phyloP scores from a whole-genome alignment of 2,797 vertebrate genomes.

The Cuniculus paca region DNA sequence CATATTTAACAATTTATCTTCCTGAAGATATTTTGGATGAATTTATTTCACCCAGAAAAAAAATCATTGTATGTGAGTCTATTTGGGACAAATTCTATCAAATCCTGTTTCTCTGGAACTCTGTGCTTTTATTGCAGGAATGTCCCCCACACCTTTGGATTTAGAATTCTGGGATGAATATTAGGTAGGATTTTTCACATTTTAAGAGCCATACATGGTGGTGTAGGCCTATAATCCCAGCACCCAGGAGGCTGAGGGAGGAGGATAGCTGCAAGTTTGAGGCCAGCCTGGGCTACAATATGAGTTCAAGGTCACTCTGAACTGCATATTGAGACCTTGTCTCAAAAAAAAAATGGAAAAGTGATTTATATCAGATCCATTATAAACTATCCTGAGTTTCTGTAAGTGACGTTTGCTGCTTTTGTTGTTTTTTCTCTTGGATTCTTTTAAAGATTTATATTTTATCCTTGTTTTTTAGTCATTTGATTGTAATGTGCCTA shows the following conservation, averaged over 20 bases:
- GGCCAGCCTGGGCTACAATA: too few relatives aligned
- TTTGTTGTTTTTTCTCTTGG: neutral
- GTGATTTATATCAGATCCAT: neutral
- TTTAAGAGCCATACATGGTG: neutral
- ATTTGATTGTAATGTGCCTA: neutral
- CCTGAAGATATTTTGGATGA: neutral
- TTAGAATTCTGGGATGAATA: neutral
- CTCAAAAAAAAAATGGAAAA: too few relatives aligned
- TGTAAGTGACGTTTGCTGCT: neutral
- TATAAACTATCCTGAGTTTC: neutral
- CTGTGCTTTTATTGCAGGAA: neutral
- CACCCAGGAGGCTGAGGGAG: too few relatives aligned
- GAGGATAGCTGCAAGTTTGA: too few relatives aligned
- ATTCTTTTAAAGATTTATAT: neutral
- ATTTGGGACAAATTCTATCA: neutral
- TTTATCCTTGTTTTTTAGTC: neutral
- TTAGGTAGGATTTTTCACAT: neutral
- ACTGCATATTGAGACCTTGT: too few relatives aligned
- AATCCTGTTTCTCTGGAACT: neutral
- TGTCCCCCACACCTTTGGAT: fast-evolving
- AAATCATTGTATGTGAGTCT: neutral
- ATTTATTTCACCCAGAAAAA: neutral
- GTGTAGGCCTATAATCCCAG: too few relatives aligned
- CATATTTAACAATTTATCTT: neutral
- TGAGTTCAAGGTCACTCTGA: too few relatives aligned